phyloP scores from a whole-genome alignment of 2,113 vertebrate species.

The Sitta europaea region DNA sequence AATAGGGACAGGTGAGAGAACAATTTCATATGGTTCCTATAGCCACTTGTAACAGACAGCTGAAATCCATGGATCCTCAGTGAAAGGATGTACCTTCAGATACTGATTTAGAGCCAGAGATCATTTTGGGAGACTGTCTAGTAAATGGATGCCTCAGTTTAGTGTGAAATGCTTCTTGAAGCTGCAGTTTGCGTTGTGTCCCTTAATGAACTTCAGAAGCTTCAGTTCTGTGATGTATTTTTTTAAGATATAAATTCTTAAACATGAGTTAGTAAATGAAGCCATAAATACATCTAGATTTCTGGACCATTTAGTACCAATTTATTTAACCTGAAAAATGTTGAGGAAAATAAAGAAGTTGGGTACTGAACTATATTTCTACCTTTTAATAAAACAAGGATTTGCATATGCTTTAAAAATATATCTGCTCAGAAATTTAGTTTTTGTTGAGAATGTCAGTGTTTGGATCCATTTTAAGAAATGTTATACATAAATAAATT shows the following conservation, averaged over 20 bases:
- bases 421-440: not conserved
- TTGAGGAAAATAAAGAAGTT: not conserved
- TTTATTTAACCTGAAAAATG: not conserved
- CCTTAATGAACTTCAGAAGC: not conserved
- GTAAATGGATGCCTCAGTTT: not conserved
- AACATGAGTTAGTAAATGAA: not conserved
- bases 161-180: not conserved
- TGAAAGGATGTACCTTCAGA: not conserved
- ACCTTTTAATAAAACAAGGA: not conserved
- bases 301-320: not conserved
- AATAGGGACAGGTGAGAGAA: not conserved
- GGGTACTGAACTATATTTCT: not conserved
- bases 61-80: not conserved
- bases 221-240: not conserved
- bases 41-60: not conserved
- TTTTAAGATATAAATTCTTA: not conserved
- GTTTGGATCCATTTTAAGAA: conserved; percentile 32
- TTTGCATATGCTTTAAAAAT: not conserved
- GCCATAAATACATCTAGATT: not conserved
- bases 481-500: conserved; percentile 37
- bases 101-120: not conserved
- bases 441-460: conserved; percentile 18
- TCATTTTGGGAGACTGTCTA: not conserved
- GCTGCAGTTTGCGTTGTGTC: not conserved
- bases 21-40: not conserved